A percentile compares a stretch with the other conserved stretches of the same genome.
Conservation (phyloP, 2,888 invertebrate genomes). For the Pandemis heparana region DNA sequence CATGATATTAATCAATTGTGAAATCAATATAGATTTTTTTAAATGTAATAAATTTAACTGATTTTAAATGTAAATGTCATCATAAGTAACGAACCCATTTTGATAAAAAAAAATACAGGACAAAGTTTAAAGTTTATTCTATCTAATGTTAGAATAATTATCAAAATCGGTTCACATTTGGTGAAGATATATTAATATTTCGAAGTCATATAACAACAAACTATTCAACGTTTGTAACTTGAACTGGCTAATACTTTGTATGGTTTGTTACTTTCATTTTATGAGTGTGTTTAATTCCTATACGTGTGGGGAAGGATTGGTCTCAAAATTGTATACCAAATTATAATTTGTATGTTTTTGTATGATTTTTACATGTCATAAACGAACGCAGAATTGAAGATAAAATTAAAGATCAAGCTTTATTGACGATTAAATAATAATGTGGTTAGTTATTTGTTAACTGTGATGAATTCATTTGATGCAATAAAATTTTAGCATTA, state of each 20-base stretch:
- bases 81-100: no score
- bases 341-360: conserved; percentile 29
- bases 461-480: conserved; percentile 6
- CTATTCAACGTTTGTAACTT: no score
- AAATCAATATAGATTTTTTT: neutral
- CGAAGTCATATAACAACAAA: no score
- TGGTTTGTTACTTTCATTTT: conserved; percentile 11
- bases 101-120: no score
- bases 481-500: neutral
- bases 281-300: conserved; percentile 16
- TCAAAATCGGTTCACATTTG: no score
- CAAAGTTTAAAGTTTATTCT: no score
- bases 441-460: neutral
- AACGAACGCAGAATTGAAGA: neutral
- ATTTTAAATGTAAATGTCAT: no score
- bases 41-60: neutral
- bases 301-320: conserved; percentile 31
- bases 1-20: neutral
- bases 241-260: neutral
- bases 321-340: conserved; percentile 44
- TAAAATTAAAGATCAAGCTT: neutral
- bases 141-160: no score
- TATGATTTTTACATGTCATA: neutral
- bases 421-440: neutral
- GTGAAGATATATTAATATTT: no score